Conservation (phyloP, 1,140 invertebrate genomes). For the Drosophila busckii region DNA sequence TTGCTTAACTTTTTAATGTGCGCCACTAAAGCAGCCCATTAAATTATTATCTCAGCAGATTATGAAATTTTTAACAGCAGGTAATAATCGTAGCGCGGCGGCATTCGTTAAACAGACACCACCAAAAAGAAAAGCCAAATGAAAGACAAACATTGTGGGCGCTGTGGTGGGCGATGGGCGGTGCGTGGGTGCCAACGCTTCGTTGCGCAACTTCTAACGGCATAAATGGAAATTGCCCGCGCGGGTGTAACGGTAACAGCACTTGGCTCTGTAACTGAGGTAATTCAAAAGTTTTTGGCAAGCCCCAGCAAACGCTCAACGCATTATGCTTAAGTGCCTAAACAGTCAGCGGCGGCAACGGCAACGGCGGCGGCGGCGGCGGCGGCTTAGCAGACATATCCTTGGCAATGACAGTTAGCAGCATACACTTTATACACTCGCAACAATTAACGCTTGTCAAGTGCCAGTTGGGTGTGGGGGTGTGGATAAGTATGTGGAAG, state of each 20-base stretch:
- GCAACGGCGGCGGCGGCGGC: neutral
- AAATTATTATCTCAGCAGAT: conserved; percentile 73
- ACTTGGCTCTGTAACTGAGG: conserved; percentile 54
- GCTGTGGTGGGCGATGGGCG: neutral
- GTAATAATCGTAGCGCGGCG: conserved; percentile 76
- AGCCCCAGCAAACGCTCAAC: conserved; percentile 53
- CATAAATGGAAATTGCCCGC: conserved; percentile 54
- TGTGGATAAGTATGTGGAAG: neutral
- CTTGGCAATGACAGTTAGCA: conserved; percentile 55
- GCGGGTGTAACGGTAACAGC: conserved; percentile 58
- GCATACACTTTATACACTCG: conserved; percentile 59
- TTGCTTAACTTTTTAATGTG: conserved; percentile 72
- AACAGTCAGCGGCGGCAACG: neutral
- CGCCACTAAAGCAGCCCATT: conserved; percentile 67
- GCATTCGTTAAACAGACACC: conserved; percentile 52
- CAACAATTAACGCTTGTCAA: conserved; percentile 59
- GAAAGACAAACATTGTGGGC: conserved; percentile 63
- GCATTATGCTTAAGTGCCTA: conserved; percentile 55
- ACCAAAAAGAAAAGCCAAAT: conserved; percentile 27
- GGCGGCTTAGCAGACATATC: conserved; percentile 23
- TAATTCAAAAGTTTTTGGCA: conserved; percentile 69
- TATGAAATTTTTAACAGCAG: conserved; percentile 77
- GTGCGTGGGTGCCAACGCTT: conserved; percentile 30
- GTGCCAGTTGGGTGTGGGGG: conserved; percentile 1
- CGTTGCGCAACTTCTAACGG: conserved; percentile 72